A percentile compares a stretch with the other conserved stretches of the same genome.
Conservation (phyloP, 37 sponge, comb jelly and placozoan species). For the Ephydatia muelleri region DNA sequence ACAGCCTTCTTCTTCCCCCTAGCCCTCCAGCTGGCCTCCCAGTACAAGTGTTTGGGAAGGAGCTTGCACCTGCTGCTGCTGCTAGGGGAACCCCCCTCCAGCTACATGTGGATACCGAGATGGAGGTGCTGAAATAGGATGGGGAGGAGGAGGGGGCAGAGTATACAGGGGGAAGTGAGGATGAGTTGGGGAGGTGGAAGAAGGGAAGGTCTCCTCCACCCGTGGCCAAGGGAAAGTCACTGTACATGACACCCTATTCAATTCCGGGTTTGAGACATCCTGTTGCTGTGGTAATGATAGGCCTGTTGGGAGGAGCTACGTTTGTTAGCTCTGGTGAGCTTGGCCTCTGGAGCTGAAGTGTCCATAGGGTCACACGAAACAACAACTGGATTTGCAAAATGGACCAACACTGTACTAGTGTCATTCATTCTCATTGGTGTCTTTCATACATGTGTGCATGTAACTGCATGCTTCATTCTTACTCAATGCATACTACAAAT, state of each 20-base stretch:
- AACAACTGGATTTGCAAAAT: too few relatives aligned
- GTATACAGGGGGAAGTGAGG: neutral
- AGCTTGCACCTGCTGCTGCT: conserved; percentile 36
- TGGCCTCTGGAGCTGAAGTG: neutral
- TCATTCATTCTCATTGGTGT: too few relatives aligned
- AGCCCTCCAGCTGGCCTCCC: conserved; percentile 41
- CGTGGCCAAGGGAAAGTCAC: neutral
- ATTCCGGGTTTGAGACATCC: conserved; percentile 29
- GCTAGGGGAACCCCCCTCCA: conserved; percentile 16
- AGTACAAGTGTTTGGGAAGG: conserved; percentile 27
- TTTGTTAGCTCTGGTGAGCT: neutral
- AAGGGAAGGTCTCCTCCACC: neutral
- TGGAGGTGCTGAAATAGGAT: neutral
- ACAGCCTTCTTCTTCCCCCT: conserved; percentile 43
- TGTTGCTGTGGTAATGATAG: neutral
- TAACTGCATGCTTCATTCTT: too few relatives aligned
- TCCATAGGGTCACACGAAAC: too few relatives aligned
- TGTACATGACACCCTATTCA: conserved; percentile 59
- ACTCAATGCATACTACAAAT: too few relatives aligned
- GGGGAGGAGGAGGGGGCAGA: conserved; percentile 12
- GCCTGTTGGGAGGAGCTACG: neutral
- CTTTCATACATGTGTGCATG: too few relatives aligned
- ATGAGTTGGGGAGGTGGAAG: neutral
- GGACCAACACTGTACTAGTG: too few relatives aligned
- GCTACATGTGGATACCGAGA: conserved; percentile 24